These are phyloP conservation scores for Lutjanus erythropterus DNA, from an alignment of 2,113 vertebrate genomes.

Conservation along the genomic window DNA sequence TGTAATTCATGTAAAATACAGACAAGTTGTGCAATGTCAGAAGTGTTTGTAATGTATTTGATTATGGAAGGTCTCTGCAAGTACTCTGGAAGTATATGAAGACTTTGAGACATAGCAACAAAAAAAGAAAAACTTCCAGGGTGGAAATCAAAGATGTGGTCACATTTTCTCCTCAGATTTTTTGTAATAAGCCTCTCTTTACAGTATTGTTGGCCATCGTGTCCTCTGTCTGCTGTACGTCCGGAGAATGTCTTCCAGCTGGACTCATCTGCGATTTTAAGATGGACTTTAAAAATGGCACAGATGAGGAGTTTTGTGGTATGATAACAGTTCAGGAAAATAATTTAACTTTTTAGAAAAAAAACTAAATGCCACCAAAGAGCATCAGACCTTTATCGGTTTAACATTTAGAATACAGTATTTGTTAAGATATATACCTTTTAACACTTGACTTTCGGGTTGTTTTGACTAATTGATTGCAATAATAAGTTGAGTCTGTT, in stretches of 20 bases:
- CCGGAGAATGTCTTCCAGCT: slow-evolving; percentile 51
- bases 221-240: slow-evolving; percentile 60
- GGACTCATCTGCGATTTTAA: slow-evolving; percentile 63
- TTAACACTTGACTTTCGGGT: no score
- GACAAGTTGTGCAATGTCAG: neutral
- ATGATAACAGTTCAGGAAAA: slow-evolving; percentile 10
- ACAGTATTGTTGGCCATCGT: slow-evolving; percentile 45
- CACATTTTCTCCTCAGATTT: neutral
- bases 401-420: neutral
- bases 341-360: neutral
- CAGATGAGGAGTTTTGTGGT: slow-evolving; percentile 76
- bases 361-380: neutral
- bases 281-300: slow-evolving; percentile 59
- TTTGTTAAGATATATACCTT: neutral
- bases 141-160: neutral
- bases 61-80: neutral
- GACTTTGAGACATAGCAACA: neutral
- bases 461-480: no score
- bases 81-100: neutral
- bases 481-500: no score
- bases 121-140: neutral
- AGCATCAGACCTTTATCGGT: neutral
- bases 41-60: neutral
- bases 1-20: no score
- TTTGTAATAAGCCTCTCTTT: slow-evolving; percentile 2